Evolutionary conservation across 2,888 invertebrate species (phyloP).

Genomic region (Tetropium fuscum): DNA sequence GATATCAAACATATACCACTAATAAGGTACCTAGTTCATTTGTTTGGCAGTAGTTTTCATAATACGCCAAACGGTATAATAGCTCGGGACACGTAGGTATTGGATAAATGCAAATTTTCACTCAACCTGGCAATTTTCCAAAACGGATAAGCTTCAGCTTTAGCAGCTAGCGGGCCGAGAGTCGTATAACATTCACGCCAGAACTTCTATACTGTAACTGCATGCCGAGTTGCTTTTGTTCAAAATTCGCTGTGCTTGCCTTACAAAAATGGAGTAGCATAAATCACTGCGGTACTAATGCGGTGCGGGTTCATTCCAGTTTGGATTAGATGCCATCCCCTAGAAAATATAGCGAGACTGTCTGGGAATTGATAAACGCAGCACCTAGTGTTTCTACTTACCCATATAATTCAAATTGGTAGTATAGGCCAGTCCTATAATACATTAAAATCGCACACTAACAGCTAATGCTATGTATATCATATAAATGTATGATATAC

Average conservation of each 20-base stretch:
- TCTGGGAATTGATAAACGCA: not conserved
- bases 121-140: conserved; percentile 30
- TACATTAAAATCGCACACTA: too few species aligned
- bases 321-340: not conserved
- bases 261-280: conserved; percentile 17
- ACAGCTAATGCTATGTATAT: too few species aligned
- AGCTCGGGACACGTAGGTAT: conserved; percentile 17
- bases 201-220: conserved; percentile 8
- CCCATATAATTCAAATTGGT: too few species aligned
- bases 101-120: conserved; percentile 29
- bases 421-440: too few species aligned
- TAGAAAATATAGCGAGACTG: not conserved
- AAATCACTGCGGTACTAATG: conserved; percentile 21
- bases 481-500: too few species aligned
- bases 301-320: conserved; percentile 10
- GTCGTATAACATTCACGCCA: conserved; percentile 9
- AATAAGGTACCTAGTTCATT: not conserved
- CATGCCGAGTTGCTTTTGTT: conserved; percentile 18
- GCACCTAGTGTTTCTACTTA: too few species aligned
- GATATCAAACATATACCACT: too few species aligned
- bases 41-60: conserved; percentile 5
- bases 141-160: conserved; percentile 23
- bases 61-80: conserved; percentile 8
- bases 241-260: conserved; percentile 17
- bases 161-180: not conserved